Evolutionary conservation across 2,797 vertebrate species (phyloP).

Genomic region (Varecia variegata): DNA sequence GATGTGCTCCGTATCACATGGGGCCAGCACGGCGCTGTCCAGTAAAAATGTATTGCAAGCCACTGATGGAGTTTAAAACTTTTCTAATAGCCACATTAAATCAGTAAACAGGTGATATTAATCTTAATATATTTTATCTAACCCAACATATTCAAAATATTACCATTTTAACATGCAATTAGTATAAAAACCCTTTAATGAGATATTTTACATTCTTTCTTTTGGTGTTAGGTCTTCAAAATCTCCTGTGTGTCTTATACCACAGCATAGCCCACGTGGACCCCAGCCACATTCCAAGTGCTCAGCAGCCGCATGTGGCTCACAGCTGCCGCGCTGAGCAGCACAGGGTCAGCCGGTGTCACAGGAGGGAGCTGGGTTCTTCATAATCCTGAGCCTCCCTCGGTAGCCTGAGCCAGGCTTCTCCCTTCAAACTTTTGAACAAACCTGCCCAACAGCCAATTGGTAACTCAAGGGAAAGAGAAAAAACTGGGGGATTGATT

Average conservation of each 20-base stretch:
- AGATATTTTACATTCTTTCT: neutral
- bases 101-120: neutral
- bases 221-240: neutral
- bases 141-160: neutral
- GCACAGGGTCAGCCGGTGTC: neutral
- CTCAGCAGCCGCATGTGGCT: neutral
- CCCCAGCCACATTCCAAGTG: neutral
- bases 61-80: neutral
- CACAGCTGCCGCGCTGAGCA: neutral
- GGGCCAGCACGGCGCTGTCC: neutral
- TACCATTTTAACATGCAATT: neutral
- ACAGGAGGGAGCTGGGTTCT: neutral
- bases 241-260: neutral
- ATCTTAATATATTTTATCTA: neutral
- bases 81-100: neutral
- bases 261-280: neutral
- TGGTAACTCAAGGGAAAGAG: neutral
- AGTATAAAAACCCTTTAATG: neutral
- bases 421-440: neutral
- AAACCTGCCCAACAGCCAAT: neutral
- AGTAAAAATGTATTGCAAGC: neutral
- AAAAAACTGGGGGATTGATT: neutral
- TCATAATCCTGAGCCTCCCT: neutral
- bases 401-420: neutral
- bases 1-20: fast-evolving